phyloP scores from a whole-genome alignment of 2,888 invertebrate genomes.

The Euclidia mi region DNA sequence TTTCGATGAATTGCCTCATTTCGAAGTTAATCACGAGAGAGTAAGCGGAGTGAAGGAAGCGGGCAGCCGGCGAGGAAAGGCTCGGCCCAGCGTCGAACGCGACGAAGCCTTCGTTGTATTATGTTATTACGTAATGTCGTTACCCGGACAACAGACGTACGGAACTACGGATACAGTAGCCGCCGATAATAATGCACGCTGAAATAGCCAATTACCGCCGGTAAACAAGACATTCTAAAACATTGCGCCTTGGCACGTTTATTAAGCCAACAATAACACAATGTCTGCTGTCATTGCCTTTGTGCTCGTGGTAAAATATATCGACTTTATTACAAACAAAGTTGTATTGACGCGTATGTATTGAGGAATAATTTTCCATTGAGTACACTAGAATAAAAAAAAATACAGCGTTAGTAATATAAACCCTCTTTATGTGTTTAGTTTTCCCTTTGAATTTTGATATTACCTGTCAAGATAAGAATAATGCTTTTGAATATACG shows the following conservation, averaged over 20 bases:
- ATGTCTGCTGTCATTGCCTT: slow-evolving; percentile 17
- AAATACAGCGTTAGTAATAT: too few species aligned
- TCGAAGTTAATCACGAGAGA: slow-evolving; percentile 78
- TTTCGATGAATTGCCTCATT: slow-evolving; percentile 80
- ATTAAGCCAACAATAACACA: slow-evolving; percentile 27
- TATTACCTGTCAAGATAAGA: too few species aligned
- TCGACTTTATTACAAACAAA: background rate
- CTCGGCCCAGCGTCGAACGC: slow-evolving; percentile 4
- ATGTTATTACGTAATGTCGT: slow-evolving; percentile 38
- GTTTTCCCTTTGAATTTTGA: slow-evolving; percentile 7
- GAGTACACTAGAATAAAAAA: too few species aligned
- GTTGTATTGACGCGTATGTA: too few species aligned
- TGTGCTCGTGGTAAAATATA: slow-evolving; percentile 8
- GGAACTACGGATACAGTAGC: slow-evolving; percentile 27
- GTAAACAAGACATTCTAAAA: slow-evolving; percentile 42
- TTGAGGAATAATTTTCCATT: too few species aligned
- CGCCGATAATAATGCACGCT: slow-evolving; percentile 39
- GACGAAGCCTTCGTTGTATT: slow-evolving; percentile 21
- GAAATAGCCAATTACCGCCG: slow-evolving; percentile 45
- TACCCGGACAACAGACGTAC: slow-evolving; percentile 25
- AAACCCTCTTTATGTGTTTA: slow-evolving; percentile 4
- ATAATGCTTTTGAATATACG: too few species aligned
- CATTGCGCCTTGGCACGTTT: slow-evolving; percentile 19
- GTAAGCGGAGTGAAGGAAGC: slow-evolving; percentile 24
- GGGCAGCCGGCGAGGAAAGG: slow-evolving; percentile 4